phyloP scores from a whole-genome alignment of 2,797 vertebrate genomes.

The Protosalanx chinensis region DNA sequence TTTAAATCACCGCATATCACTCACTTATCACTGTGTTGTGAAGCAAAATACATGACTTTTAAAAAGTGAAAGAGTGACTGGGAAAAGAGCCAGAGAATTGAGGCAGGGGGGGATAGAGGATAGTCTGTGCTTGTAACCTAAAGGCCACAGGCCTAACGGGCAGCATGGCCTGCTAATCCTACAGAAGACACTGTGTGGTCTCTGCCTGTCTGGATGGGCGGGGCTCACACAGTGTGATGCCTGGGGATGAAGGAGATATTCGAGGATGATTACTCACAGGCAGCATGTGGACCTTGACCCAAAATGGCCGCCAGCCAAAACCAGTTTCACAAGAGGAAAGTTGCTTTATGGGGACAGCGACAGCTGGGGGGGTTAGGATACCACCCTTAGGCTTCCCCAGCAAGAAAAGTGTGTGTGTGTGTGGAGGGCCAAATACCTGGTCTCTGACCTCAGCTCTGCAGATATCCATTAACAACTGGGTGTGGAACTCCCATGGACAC shows the following conservation, averaged over 20 bases:
- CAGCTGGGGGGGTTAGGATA: constrained; percentile 8
- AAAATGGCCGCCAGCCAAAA: constrained; percentile 11
- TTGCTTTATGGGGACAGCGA: constrained; percentile 9
- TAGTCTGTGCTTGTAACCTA: background rate
- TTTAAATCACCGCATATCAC: no score
- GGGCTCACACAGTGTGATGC: no score
- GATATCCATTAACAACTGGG: constrained; percentile 15
- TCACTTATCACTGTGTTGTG: background rate
- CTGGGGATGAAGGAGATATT: constrained; percentile 18
- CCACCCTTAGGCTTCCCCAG: background rate
- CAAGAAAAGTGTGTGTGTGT: background rate
- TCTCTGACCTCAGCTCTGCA: constrained; percentile 33
- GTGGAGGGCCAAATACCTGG: constrained; percentile 39
- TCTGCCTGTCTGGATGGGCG: background rate
- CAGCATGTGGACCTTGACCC: constrained; percentile 11
- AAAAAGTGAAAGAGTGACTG: background rate
- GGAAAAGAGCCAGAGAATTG: background rate
- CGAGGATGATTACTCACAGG: constrained; percentile 30
- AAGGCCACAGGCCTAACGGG: background rate
- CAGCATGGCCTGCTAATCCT: background rate
- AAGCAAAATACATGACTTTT: background rate
- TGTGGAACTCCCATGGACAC: background rate
- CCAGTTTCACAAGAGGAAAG: background rate
- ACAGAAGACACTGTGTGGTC: background rate
- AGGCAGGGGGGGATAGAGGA: background rate